Percentiles rank a stretch among this genome's conserved stretches.
phyloP scores from a whole-genome alignment of 2,113 vertebrate species.

The Gasterosteus nipponicus region DNA sequence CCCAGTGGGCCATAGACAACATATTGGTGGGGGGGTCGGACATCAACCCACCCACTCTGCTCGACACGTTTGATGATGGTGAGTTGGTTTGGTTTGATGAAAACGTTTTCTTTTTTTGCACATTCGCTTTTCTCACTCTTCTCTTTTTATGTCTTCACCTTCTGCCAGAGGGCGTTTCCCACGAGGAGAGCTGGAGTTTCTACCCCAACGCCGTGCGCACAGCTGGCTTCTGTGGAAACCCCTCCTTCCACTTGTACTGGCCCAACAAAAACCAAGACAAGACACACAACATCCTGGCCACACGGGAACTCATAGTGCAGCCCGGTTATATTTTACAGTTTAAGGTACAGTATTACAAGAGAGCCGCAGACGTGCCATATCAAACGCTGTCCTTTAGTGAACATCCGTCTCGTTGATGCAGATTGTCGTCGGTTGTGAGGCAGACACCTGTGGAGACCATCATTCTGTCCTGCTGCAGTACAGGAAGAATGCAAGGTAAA shows the following conservation, averaged over 20 bases:
- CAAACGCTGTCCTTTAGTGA: neutral
- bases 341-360: slow-evolving; percentile 82
- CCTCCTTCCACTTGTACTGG: slow-evolving; percentile 99
- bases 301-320: slow-evolving; percentile 96
- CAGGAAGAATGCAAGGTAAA: slow-evolving; percentile 94
- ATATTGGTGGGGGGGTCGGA: slow-evolving; percentile 96
- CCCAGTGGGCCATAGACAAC: slow-evolving; percentile 98
- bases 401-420: slow-evolving; percentile 60
- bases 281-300: slow-evolving; percentile 94
- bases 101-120: neutral
- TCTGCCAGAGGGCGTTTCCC: slow-evolving; percentile 89
- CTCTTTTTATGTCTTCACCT: slow-evolving; percentile 17
- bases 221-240: slow-evolving; percentile 97
- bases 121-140: neutral
- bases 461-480: slow-evolving; percentile 97
- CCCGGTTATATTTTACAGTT: slow-evolving; percentile 98
- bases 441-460: slow-evolving; percentile 93
- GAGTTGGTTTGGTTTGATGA: slow-evolving; percentile 52
- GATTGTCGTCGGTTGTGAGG: slow-evolving; percentile 98
- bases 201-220: slow-evolving; percentile 97
- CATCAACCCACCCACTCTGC: slow-evolving; percentile 95
- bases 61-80: slow-evolving; percentile 97
- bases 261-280: slow-evolving; percentile 96
- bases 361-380: neutral
- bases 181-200: slow-evolving; percentile 99